Base-by-base conservation (phyloP, 1,140 invertebrate species). In the Polypedilum pembai region DNA sequence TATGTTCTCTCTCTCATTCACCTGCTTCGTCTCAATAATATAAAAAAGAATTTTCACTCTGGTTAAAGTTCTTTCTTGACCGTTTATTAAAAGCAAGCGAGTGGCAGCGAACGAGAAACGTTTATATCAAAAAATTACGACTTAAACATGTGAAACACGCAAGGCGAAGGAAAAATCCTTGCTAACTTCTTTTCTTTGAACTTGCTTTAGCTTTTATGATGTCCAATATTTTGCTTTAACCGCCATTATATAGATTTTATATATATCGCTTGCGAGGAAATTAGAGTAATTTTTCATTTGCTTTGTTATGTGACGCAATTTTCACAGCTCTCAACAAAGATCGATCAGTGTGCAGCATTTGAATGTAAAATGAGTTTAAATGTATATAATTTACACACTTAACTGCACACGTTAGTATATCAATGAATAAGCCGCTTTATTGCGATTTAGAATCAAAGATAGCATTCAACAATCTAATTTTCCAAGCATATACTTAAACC, bases 111-210 rank as follows among this genome's bases (percentile, higher is more conserved):
- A 33, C 24, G 45, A 56, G n/a, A n/a, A 56, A 56, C 41, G n/a
- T 56, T 56, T 33, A 33, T 33, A 33, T 33, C 24, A 33, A 33
- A 33, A 33, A 33, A 56, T 56, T 56, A 56, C 45, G 45, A 56
- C 45, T 56, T 56, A 15, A 56, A 15, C 45, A 56, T n/a, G 45
- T n/a, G 45, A 15, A 56, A 56, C 45, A 56, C 45, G 45, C 45
- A 56, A 56, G 45, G 45, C 12, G n/a, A 45, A 56, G 45, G 45
- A 56, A 56, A 56, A 56, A 56, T 56, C 45, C 45, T 56, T 56
- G 45, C 45, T 56, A n/a, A 56, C n/a, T 56, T 33, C n/a, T 56
- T 45, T 56, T 56, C 45, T 56, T 56, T 56, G 45, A 56, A 56
- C 45, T 56, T 56, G 45, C 45, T 56, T 15, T 56, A 15, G n/a